These are phyloP conservation scores for Actinopyga echinites DNA, from an alignment of 53 echinoderm and acorn worm genomes.

Conservation along the genomic window DNA sequence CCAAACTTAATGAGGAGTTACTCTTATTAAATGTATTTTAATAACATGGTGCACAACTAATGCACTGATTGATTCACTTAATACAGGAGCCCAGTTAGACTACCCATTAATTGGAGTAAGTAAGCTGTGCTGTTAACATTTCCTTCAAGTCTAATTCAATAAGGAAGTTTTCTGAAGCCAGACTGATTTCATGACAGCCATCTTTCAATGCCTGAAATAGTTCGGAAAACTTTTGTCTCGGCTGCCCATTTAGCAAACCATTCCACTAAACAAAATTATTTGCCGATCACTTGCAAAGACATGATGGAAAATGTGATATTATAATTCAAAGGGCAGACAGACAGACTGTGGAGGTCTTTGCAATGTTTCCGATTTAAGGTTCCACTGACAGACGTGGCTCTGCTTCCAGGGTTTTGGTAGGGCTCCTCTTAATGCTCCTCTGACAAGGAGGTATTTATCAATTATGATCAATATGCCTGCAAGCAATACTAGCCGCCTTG, in stretches of 20 bases:
- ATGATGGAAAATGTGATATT: neutral
- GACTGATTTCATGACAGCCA: neutral
- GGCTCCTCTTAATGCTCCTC: neutral
- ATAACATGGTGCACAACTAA: neutral
- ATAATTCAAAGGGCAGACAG: slow-evolving; percentile 25
- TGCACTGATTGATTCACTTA: neutral
- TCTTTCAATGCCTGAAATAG: neutral
- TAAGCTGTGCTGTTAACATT: slow-evolving; percentile 32
- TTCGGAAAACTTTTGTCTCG: neutral
- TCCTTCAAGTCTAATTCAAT: slow-evolving; percentile 13
- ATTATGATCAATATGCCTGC: no score
- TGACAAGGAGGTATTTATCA: no score
- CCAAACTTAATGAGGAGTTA: no score
- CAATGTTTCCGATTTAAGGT: neutral
- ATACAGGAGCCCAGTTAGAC: slow-evolving; percentile 2
- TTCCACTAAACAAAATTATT: slow-evolving; percentile 16
- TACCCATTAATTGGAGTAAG: slow-evolving; percentile 14
- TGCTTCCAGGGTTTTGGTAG: neutral
- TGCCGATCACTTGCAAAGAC: slow-evolving; percentile 2
- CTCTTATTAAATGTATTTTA: no score
- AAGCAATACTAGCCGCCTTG: no score
- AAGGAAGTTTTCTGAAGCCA: slow-evolving; percentile 6
- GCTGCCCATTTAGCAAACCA: neutral
- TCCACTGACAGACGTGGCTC: neutral
- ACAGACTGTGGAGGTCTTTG: slow-evolving; percentile 2